These are phyloP conservation scores for Catocala fraxini DNA, from an alignment of 2,888 invertebrate species.

Conservation along the genomic window DNA sequence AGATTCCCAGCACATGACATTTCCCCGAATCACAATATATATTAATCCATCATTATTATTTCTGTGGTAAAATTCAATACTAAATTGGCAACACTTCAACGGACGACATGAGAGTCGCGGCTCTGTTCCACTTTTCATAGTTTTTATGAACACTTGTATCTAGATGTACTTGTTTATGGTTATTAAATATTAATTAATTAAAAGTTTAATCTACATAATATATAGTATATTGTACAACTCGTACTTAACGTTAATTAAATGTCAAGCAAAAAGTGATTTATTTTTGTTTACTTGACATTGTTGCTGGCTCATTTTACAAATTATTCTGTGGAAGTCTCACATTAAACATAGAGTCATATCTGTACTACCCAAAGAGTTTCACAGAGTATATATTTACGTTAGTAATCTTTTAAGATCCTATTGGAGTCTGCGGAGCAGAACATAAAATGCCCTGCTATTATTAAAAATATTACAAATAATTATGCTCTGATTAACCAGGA, in stretches of 20 bases:
- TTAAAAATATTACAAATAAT: too few species aligned
- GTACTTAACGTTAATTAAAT: neutral
- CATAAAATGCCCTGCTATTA: too few species aligned
- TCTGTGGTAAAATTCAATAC: slow-evolving; percentile 26
- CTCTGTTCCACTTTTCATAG: slow-evolving; percentile 30
- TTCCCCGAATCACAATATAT: slow-evolving; percentile 26
- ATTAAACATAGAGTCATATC: too few species aligned
- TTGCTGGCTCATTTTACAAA: too few species aligned
- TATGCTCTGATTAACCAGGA: too few species aligned
- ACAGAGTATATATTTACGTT: too few species aligned
- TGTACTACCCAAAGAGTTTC: too few species aligned
- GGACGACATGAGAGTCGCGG: slow-evolving; percentile 22
- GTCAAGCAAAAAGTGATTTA: neutral
- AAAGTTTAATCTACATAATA: neutral
- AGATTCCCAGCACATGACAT: slow-evolving; percentile 19
- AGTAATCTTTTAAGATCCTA: too few species aligned
- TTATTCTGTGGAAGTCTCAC: too few species aligned
- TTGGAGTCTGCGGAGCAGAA: too few species aligned
- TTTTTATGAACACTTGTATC: slow-evolving; percentile 7
- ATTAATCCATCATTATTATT: slow-evolving; percentile 1
- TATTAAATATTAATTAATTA: slow-evolving; percentile 3
- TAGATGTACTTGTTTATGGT: slow-evolving; percentile 10
- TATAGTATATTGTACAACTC: neutral
- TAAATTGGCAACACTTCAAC: slow-evolving; percentile 47
- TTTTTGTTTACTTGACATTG: neutral